phyloP scores from a whole-genome alignment of 2,888 invertebrate species.

The Chrysolina americana region DNA sequence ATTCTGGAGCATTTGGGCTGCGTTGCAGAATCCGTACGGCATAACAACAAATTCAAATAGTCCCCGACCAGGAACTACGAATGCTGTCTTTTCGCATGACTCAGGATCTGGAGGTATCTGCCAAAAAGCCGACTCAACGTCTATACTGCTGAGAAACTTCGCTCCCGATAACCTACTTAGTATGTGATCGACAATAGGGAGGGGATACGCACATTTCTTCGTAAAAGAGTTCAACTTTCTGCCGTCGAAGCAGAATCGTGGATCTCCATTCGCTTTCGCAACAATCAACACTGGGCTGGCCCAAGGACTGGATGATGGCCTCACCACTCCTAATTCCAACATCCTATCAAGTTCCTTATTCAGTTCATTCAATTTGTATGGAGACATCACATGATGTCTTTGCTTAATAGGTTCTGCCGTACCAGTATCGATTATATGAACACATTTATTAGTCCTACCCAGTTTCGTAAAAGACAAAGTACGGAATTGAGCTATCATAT shows the following conservation, averaged over 20 bases:
- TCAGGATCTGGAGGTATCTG: constrained; percentile 27
- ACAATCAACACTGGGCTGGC: background rate
- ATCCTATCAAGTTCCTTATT: constrained; percentile 27
- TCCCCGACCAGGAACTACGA: background rate
- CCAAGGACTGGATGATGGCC: background rate
- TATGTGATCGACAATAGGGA: background rate
- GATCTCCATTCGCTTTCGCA: background rate
- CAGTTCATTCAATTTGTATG: constrained; percentile 1
- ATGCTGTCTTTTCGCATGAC: constrained; percentile 26
- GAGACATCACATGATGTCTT: background rate
- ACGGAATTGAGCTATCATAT: background rate
- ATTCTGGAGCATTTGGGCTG: constrained; percentile 47
- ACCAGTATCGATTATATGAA: background rate
- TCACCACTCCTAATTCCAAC: constrained; percentile 1
- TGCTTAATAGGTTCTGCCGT: background rate
- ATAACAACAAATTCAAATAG: background rate
- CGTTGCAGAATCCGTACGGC: constrained; percentile 43
- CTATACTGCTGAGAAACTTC: background rate
- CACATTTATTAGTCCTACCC: background rate
- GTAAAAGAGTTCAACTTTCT: background rate
- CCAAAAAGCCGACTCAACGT: constrained; percentile 29
- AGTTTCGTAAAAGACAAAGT: background rate
- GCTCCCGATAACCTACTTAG: constrained; percentile 7
- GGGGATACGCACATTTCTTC: too few relatives aligned
- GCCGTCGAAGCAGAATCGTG: background rate